Evolutionary conservation across 2,888 invertebrate species (phyloP).

Genomic region (Leistus spinibarbis): DNA sequence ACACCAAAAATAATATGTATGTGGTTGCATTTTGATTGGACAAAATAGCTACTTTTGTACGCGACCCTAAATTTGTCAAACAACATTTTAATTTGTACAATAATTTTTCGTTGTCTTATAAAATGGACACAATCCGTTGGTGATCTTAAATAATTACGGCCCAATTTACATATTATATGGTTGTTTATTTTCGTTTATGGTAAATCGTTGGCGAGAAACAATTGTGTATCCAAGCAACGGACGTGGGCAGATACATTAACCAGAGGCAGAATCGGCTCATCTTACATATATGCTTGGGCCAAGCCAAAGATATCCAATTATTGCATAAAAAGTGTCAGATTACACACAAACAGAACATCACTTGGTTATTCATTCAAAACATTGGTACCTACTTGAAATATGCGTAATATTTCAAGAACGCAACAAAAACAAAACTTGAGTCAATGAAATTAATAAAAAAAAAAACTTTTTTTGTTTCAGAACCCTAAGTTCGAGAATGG

Average conservation of each 20-base stretch:
- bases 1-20: background rate
- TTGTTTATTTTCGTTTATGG: background rate
- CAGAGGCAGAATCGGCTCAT: slow-evolving; percentile 34
- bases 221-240: background rate
- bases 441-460: no score
- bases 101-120: no score
- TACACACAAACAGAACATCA: no score
- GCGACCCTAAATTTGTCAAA: background rate
- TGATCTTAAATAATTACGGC: background rate
- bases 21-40: no score
- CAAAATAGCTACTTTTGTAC: no score
- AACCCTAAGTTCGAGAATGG: no score
- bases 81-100: background rate
- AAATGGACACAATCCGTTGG: background rate
- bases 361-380: no score
- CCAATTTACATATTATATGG: background rate
- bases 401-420: no score
- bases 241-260: slow-evolving; percentile 14
- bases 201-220: background rate
- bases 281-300: slow-evolving; percentile 16
- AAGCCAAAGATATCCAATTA: slow-evolving; percentile 25
- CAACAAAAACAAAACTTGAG: no score
- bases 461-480: no score
- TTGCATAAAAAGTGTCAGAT: slow-evolving; percentile 24
- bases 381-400: background rate